Evolutionary conservation across 2,797 vertebrate species (phyloP), one percentile per base, ranked within the genome.

Genomic region (Falco naumanni): DNA sequence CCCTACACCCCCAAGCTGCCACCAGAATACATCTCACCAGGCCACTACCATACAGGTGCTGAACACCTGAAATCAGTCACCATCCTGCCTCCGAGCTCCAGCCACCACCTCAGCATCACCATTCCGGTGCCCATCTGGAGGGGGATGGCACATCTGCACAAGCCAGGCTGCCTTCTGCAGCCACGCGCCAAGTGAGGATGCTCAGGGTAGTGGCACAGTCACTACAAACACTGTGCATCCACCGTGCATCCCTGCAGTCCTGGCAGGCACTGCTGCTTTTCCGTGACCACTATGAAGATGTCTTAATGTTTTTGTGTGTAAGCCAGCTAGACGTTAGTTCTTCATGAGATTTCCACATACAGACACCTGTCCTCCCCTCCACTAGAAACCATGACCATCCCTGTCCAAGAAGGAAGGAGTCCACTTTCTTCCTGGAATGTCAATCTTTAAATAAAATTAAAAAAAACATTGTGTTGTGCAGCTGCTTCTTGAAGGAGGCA

Each of bases 71-170:
- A 70, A 45, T 8, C 16, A 51, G 59, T 25, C 16, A 11, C 20
- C 6, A 13, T 37, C n/a, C 57, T 25, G 47, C 37, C 59, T 50
- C 48, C 0, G 5, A 66, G 56, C 29, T 76, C 37, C 5, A 9
- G 77, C 31, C 59, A 37, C 17, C 1, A 10, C 37, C 41, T 33
- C 26, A 63, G 50, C 48, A 51, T 4, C 16, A 37, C 39, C 60
- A 34, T 0, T 2, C 5, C 2, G 34, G 28, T 13, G n/a, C 18
- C 15, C 8, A 4, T 59, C 37, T 12, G 41, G 70, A 34, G 5
- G 9, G 9, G 4, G 16, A 8, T 19, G 29, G 31, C 41, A 43
- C 45, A 31, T 9, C 43, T 18, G 34, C 56, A n/a, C 24, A 34
- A 65, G 54, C 28, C 68, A 59, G 71, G 51, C 48, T 64, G 33